These are phyloP conservation scores for Agraylea sexmaculata DNA, from an alignment of 1,140 invertebrate species.

Conservation along the genomic window DNA sequence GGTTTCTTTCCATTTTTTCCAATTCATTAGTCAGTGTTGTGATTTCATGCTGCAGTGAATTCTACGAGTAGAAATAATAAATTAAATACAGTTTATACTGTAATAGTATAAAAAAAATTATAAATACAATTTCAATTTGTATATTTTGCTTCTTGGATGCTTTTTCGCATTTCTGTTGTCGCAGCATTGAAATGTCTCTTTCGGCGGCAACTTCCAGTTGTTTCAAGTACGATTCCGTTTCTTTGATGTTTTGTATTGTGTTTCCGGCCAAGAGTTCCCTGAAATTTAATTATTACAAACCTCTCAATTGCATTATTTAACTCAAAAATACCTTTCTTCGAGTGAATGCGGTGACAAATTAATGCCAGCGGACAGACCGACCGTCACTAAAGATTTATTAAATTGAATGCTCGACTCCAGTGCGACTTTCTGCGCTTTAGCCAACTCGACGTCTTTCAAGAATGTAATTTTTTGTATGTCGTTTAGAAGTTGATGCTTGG, in stretches of 20 bases:
- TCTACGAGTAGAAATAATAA: too few species aligned
- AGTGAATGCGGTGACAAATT: conserved; percentile 10
- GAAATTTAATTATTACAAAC: background rate
- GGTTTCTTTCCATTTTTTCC: too few species aligned
- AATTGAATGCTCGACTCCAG: conserved; percentile 9
- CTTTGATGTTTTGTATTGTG: conserved; percentile 9
- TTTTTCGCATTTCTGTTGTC: conserved; percentile 8
- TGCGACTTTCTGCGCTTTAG: conserved; percentile 12
- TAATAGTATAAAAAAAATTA: too few species aligned
- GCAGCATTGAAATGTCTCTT: conserved; percentile 4
- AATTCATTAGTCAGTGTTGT: too few species aligned
- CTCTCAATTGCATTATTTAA: background rate
- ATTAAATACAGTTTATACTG: too few species aligned
- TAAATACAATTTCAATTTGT: conserved; percentile 11
- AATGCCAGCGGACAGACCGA: conserved; percentile 9
- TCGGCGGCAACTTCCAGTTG: conserved; percentile 6
- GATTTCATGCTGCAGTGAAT: too few species aligned
- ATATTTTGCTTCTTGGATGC: conserved; percentile 10
- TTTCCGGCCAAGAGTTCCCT: conserved; percentile 13
- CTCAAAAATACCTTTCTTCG: conserved; percentile 11
- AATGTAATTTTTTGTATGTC: conserved; percentile 10
- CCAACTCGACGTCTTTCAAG: conserved; percentile 15
- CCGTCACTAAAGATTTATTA: conserved; percentile 13
- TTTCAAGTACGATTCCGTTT: conserved; percentile 6
- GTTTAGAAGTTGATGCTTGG: conserved; percentile 7